Evolutionary conservation across 2,113 vertebrate genomes (phyloP), one percentile per base, ranked within the genome.

Genomic region (Genyomyrus donnyi): DNA sequence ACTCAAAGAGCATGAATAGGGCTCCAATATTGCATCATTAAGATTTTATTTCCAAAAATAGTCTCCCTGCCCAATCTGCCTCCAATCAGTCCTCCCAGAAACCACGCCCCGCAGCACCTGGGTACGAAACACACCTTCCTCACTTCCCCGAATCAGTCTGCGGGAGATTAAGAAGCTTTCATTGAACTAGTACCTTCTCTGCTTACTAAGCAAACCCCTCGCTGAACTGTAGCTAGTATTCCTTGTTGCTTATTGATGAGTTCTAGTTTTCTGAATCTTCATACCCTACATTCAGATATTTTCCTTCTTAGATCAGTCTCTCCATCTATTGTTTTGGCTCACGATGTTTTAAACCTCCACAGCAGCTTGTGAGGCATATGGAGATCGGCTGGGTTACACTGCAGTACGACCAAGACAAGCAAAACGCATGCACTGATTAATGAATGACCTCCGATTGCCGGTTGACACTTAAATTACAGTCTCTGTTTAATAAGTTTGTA

Each of bases 401-500:
- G 10, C 85, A 53, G 31, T 9, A 39, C 0, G 35, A 87, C 7
- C n/a, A 52, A 87, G 85, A 53, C 1, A 0, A 53, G 49, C n/a
- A 19, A 31, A 21, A 24, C 9, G 3, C 19, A n/a, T 19, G 10
- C 9, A 39, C 11, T 48, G 52, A 46, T 58, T 31, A 11, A 85
- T 45, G 39, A 62, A 58, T 56, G 89, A 89, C 74, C 77, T 48
- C 50, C 15, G n/a, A 62, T 42, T 62, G 39, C 11, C 39, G 4
- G 49, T 52, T 24, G 49, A 83, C 49, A 53, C 39, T 24, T 27
- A 85, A 13, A 84, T 56, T 49, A 50, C 48, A 53, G 31, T 83
- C 45, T 35, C 39, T 45, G 19, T 27, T 89, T 89, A 89, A 85
- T 89, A 52, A 89, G 27, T 80, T 62, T n/a, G 27, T 62, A 85